These are phyloP conservation scores for Podiceps cristatus DNA, from an alignment of 2,113 vertebrate species.

Conservation along the genomic window DNA sequence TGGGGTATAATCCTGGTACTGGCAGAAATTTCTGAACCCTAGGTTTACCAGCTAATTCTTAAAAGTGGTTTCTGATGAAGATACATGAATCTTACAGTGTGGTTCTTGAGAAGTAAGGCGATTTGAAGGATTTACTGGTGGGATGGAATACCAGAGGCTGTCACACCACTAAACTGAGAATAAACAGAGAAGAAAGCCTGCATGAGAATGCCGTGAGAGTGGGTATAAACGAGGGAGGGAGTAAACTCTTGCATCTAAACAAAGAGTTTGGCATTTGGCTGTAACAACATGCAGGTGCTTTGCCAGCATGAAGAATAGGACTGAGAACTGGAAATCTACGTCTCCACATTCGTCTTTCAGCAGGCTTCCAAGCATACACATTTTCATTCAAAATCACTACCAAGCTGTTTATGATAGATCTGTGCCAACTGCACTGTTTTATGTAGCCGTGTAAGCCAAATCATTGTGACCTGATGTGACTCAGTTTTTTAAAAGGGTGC, in stretches of 20 bases:
- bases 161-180: constrained; percentile 31
- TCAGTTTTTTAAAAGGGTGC: constrained; percentile 46
- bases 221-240: neutral
- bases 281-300: constrained; percentile 35
- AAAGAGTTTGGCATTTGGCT: constrained; percentile 20
- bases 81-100: neutral
- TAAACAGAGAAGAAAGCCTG: constrained; percentile 34
- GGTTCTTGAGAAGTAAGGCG: constrained; percentile 6
- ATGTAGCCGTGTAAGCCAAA: constrained; percentile 52
- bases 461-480: constrained; percentile 68
- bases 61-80: constrained; percentile 16
- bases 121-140: constrained; percentile 27
- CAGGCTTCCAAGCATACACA: constrained; percentile 40
- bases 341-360: constrained; percentile 50
- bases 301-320: constrained; percentile 37
- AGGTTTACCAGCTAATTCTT: neutral
- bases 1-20: neutral
- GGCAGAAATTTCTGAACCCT: neutral
- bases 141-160: constrained; percentile 38
- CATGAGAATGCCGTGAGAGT: neutral
- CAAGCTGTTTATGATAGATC: constrained; percentile 55
- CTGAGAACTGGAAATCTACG: neutral
- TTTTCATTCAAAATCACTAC: constrained; percentile 52
- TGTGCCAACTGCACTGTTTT: constrained; percentile 64
- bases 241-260: constrained; percentile 14